phyloP scores from a whole-genome alignment of 2,113 vertebrate genomes.

The Elanus axillaris region DNA sequence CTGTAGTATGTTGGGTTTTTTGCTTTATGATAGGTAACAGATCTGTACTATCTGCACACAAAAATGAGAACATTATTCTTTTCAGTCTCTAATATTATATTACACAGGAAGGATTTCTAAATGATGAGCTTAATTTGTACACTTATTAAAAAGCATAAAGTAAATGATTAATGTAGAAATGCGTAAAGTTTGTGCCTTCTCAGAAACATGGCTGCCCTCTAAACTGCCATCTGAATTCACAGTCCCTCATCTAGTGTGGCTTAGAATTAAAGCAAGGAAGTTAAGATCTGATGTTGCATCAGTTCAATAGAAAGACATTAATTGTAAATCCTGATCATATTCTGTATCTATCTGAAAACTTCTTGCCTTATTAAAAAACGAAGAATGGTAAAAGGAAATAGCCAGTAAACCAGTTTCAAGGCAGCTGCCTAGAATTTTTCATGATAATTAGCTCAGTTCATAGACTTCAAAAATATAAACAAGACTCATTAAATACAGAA shows the following conservation, averaged over 20 bases:
- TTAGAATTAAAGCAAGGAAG: not conserved
- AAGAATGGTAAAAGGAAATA: slow-evolving; percentile 15
- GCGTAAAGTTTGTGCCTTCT: not conserved
- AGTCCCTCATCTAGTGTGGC: not conserved
- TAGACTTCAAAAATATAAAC: slow-evolving; percentile 54
- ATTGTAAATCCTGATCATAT: not conserved
- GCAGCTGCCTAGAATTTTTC: slow-evolving; percentile 14
- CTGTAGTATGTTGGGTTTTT: not conserved
- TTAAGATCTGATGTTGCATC: not conserved
- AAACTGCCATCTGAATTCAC: not conserved
- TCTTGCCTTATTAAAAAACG: not conserved
- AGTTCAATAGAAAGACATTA: not conserved
- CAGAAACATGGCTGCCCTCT: not conserved
- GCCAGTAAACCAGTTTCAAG: not conserved
- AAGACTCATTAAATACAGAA: slow-evolving; percentile 48
- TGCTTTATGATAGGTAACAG: not conserved
- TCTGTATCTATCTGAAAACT: not conserved
- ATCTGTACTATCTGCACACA: not conserved
- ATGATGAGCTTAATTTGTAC: not conserved
- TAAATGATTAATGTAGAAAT: not conserved
- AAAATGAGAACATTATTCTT: not conserved
- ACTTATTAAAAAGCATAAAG: not conserved
- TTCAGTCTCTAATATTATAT: not conserved
- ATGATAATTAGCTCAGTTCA: slow-evolving; percentile 22
- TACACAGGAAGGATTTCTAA: not conserved